Evolutionary conservation across 2,888 invertebrate species (phyloP).

Genomic region (Onchidella celtica): DNA sequence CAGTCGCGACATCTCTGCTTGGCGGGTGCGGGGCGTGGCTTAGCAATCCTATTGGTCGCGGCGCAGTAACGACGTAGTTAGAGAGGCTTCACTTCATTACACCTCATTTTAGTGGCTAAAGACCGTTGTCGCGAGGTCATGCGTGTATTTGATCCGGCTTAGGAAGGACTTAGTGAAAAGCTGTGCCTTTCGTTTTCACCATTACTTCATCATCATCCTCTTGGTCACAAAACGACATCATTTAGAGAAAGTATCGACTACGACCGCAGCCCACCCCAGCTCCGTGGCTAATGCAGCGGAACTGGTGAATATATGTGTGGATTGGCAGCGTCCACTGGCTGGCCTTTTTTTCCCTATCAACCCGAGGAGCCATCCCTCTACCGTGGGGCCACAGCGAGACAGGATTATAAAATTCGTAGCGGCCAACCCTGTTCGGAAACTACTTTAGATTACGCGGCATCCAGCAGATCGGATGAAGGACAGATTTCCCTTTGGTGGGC

Average conservation of each 20-base stretch:
- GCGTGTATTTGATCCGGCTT: conserved; percentile 50
- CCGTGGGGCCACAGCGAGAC: not conserved
- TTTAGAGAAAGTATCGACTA: not conserved
- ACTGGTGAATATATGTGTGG: not conserved
- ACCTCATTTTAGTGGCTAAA: conserved; percentile 40
- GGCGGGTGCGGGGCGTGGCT: conserved; percentile 31
- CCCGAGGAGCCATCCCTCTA: not conserved
- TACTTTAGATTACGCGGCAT: conserved; percentile 30
- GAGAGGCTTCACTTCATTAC: conserved; percentile 18
- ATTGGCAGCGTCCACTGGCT: not conserved
- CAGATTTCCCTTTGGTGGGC: conserved; percentile 4
- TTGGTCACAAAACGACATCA: not conserved
- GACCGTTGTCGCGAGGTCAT: conserved; percentile 32
- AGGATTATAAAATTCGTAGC: conserved; percentile 26
- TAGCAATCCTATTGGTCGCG: not conserved
- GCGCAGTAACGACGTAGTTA: not conserved
- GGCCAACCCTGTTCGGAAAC: not conserved
- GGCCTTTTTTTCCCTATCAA: too few relatives aligned
- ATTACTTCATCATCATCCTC: conserved; percentile 27
- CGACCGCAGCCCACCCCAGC: not conserved
- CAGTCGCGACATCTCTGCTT: conserved; percentile 32
- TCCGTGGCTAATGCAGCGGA: not conserved
- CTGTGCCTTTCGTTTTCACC: conserved; percentile 16
- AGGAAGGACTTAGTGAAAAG: conserved; percentile 39
- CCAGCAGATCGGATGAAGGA: conserved; percentile 30